A percentile compares a stretch with the other conserved stretches of the same genome.
Evolutionary conservation across 2,888 invertebrate genomes (phyloP).

Genomic region (Biston betularia): DNA sequence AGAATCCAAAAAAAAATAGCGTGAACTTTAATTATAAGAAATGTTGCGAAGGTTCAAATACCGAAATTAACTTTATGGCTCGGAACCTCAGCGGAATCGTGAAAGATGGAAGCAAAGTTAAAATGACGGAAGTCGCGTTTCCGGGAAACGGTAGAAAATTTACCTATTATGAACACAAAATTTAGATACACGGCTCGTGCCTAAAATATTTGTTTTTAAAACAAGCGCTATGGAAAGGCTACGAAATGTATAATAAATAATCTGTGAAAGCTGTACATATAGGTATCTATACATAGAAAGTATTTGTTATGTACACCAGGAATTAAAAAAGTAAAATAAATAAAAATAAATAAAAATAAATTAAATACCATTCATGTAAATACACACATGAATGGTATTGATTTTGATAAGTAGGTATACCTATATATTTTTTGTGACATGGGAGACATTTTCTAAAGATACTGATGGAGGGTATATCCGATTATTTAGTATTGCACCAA

Average conservation of each 20-base stretch:
- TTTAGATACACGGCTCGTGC: not conserved
- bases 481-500: too few species aligned
- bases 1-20: constrained; percentile 19
- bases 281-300: too few species aligned
- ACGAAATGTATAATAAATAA: not conserved
- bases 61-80: constrained; percentile 18
- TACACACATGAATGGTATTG: too few species aligned
- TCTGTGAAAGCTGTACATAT: not conserved
- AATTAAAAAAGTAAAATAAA: too few species aligned
- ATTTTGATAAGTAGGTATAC: too few species aligned
- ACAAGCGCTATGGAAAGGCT: not conserved
- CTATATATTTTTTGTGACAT: too few species aligned
- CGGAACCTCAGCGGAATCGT: constrained; percentile 20
- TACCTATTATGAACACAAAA: not conserved
- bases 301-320: too few species aligned
- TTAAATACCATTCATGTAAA: too few species aligned
- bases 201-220: not conserved
- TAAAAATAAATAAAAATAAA: too few species aligned
- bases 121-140: constrained; percentile 22
- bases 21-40: constrained; percentile 18
- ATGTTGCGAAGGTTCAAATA: constrained; percentile 18
- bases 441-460: too few species aligned
- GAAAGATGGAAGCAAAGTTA: constrained; percentile 22
- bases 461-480: too few species aligned
- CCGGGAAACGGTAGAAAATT: constrained; percentile 14